Conservation (phyloP, 2,888 invertebrate genomes). For the Diarsia rubi region DNA sequence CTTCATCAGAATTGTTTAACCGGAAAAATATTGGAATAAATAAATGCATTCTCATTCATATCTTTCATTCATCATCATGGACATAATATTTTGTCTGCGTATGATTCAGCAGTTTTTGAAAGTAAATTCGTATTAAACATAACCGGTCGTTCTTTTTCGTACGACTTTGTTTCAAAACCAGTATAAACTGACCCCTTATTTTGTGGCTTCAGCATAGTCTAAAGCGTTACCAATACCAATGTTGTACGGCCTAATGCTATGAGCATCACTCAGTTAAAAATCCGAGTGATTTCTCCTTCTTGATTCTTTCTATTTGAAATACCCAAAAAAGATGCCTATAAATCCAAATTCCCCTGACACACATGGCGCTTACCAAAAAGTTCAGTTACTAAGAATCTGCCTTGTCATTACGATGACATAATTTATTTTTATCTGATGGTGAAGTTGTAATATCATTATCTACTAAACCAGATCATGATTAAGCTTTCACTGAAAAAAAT, state of each 20-base stretch:
- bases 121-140: not conserved
- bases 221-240: not conserved
- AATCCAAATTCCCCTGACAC: not conserved
- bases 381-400: not conserved
- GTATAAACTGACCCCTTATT: not conserved
- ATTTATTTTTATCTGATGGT: not conserved
- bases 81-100: not conserved
- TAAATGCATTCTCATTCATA: conserved; percentile 20
- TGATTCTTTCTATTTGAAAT: not conserved
- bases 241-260: not conserved
- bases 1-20: not conserved
- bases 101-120: conserved; percentile 4
- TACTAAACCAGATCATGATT: not conserved
- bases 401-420: conserved; percentile 16
- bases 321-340: not conserved
- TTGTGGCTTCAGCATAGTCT: not conserved
- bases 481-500: not conserved
- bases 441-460: conserved; percentile 6
- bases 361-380: not conserved
- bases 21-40: conserved; percentile 4
- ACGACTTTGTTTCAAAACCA: not conserved
- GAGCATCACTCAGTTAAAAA: not conserved
- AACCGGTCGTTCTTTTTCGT: not conserved
- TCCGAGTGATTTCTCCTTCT: not conserved
- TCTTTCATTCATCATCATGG: not conserved